Conservation (phyloP, 2,888 invertebrate species). For the Arctia plantaginis region DNA sequence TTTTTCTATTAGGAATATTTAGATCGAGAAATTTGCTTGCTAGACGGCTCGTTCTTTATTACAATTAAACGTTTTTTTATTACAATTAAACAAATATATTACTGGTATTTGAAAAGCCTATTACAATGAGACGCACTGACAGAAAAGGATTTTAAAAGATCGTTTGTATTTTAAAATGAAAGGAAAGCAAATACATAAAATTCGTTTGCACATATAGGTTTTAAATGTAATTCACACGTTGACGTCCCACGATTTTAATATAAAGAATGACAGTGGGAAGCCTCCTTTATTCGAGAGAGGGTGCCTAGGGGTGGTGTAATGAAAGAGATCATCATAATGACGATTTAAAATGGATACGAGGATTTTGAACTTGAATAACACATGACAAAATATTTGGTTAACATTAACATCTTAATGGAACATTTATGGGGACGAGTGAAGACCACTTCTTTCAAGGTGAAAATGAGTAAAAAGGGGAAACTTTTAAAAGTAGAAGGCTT, state of each 20-base stretch:
- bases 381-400: not conserved
- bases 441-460: not conserved
- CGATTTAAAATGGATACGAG: slow-evolving; percentile 47
- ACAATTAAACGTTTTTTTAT: too few species aligned
- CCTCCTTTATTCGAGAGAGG: slow-evolving; percentile 45
- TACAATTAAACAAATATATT: too few species aligned
- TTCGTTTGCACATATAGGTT: not conserved
- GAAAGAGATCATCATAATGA: slow-evolving; percentile 48
- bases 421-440: not conserved
- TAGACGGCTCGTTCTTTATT: too few species aligned
- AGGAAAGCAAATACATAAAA: not conserved
- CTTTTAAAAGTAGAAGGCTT: too few species aligned
- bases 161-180: not conserved
- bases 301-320: slow-evolving; percentile 34
- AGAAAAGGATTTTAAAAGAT: not conserved
- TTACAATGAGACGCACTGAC: not conserved
- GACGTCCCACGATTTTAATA: slow-evolving; percentile 26
- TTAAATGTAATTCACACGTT: slow-evolving; percentile 19
- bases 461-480: too few species aligned
- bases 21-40: too few species aligned
- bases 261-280: slow-evolving; percentile 57
- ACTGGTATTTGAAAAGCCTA: too few species aligned
- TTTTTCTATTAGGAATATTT: too few species aligned
- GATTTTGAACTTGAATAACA: slow-evolving; percentile 28
- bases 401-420: not conserved